phyloP scores from a whole-genome alignment of 2,113 vertebrate genomes.

The Lepus europaeus region DNA sequence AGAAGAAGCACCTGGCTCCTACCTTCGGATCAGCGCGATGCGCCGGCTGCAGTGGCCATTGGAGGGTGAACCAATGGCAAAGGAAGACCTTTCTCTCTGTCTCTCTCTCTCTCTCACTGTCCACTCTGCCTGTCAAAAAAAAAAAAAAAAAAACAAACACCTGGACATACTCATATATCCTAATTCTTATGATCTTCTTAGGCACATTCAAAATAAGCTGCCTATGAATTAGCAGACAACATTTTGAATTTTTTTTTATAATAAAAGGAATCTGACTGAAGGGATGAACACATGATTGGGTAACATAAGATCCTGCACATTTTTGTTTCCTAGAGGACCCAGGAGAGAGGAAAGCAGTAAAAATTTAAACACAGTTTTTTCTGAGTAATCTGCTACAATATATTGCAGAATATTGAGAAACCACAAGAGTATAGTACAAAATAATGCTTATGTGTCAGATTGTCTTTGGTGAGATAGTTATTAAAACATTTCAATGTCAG shows the following conservation, averaged over 20 bases:
- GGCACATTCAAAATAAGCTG: constrained; percentile 29
- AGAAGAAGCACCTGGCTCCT: too few species aligned
- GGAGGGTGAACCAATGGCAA: too few species aligned
- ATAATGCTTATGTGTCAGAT: constrained; percentile 22
- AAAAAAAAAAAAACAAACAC: background rate
- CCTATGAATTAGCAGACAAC: background rate
- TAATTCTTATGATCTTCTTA: background rate
- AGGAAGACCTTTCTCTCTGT: too few species aligned
- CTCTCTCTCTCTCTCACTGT: too few species aligned
- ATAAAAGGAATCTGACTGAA: constrained; percentile 31
- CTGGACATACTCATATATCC: background rate
- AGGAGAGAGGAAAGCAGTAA: background rate
- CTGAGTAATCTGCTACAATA: constrained; percentile 40
- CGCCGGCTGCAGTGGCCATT: too few species aligned
- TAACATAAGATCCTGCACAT: background rate
- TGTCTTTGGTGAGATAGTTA: constrained; percentile 30
- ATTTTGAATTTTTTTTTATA: constrained; percentile 35
- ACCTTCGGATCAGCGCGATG: too few species aligned
- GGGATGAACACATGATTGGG: constrained; percentile 32
- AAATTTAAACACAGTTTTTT: constrained; percentile 46
- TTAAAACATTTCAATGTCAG: constrained; percentile 47
- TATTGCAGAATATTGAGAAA: constrained; percentile 4
- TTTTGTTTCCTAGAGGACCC: background rate
- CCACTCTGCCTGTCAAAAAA: too few species aligned
- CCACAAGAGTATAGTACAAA: constrained; percentile 29